phyloP scores from a whole-genome alignment of 1,140 invertebrate genomes.

The Phocides pigmalion region DNA sequence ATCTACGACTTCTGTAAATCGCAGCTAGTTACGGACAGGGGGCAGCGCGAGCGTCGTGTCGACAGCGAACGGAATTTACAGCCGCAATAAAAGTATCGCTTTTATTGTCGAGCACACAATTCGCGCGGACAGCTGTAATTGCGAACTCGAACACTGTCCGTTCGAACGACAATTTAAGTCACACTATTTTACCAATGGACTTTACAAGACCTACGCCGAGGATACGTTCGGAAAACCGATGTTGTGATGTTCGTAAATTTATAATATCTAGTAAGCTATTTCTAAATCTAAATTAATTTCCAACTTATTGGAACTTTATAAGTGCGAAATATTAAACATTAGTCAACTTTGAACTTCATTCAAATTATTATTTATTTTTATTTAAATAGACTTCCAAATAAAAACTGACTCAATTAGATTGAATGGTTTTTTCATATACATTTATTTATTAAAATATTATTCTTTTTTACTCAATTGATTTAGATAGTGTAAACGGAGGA shows the following conservation, averaged over 20 bases:
- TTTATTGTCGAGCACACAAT: constrained; percentile 76
- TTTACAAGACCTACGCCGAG: constrained; percentile 25
- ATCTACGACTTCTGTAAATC: constrained; percentile 1
- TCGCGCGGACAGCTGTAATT: constrained; percentile 75
- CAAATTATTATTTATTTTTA: no score
- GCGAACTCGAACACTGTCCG: constrained; percentile 52
- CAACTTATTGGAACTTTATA: no score
- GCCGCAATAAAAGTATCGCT: constrained; percentile 77
- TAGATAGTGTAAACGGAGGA: no score
- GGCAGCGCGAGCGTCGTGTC: constrained; percentile 50
- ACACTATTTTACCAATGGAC: constrained; percentile 42
- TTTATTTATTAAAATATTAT: no score
- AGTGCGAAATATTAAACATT: no score
- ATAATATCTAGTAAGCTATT: neutral
- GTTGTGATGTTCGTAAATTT: neutral
- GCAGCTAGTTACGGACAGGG: constrained; percentile 34
- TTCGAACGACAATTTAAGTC: constrained; percentile 48
- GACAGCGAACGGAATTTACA: constrained; percentile 71
- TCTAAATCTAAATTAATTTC: no score
- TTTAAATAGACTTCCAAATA: no score
- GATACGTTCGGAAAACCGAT: constrained; percentile 1
- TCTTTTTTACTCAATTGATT: no score
- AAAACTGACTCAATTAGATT: no score
- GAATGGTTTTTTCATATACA: no score
- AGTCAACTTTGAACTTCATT: no score